Conservation (phyloP, 2,797 vertebrate genomes). For the Cynodonichthys magdalenae region DNA sequence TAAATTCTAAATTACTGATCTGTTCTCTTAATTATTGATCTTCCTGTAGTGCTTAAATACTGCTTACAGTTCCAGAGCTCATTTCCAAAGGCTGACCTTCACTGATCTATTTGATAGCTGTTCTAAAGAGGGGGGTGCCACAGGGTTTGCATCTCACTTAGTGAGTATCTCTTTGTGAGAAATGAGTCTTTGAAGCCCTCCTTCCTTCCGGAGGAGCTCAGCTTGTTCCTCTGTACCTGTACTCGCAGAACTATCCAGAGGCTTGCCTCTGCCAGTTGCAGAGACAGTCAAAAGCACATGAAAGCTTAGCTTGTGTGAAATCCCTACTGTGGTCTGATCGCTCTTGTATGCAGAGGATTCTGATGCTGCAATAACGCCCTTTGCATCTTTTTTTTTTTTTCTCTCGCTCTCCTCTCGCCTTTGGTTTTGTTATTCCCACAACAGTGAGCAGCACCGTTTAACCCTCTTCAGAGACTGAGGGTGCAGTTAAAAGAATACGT, state of each 20-base stretch:
- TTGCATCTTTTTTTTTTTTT: conserved; percentile 31
- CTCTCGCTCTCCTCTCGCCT: conserved; percentile 40
- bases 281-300: conserved; percentile 62
- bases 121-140: conserved; percentile 50
- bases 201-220: conserved; percentile 61
- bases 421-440: conserved; percentile 71
- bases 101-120: conserved; percentile 64
- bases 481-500: conserved; percentile 74
- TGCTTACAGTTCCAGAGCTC: conserved; percentile 42
- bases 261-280: conserved; percentile 53
- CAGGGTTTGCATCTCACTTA: conserved; percentile 48
- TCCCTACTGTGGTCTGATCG: conserved; percentile 61
- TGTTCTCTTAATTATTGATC: conserved; percentile 57
- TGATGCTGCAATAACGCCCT: conserved; percentile 56
- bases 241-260: conserved; percentile 58
- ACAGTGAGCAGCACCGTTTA: conserved; percentile 72
- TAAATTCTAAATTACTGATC: conserved; percentile 51
- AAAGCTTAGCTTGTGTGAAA: conserved; percentile 65
- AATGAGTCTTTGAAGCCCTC: conserved; percentile 59
- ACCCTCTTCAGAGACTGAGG: conserved; percentile 73
- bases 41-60: conserved; percentile 55
- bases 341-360: conserved; percentile 63
- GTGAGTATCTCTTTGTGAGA: conserved; percentile 60
- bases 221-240: conserved; percentile 67
- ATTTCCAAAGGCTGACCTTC: conserved; percentile 52